phyloP scores from a whole-genome alignment of 37 sponge, comb jelly and placozoan species.

The Amphimedon queenslandica region DNA sequence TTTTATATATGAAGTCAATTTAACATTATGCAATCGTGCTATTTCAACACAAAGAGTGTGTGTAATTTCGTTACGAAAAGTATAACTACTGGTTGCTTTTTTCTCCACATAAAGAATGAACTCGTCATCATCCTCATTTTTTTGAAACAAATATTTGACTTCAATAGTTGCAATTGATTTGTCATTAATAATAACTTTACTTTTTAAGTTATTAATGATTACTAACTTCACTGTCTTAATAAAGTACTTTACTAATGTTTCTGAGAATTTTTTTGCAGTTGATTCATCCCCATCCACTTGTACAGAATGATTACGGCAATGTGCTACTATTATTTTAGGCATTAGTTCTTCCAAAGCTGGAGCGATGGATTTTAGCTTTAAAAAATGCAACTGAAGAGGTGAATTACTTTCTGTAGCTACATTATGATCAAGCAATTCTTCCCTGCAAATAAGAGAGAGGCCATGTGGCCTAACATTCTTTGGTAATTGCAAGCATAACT shows the following conservation, averaged over 20 bases:
- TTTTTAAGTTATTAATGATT: neutral
- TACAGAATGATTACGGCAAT: too few relatives aligned
- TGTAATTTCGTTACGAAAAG: neutral
- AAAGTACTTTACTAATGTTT: neutral
- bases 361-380: neutral
- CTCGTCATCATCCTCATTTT: neutral
- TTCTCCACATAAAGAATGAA: neutral
- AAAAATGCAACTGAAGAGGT: too few relatives aligned
- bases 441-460: too few relatives aligned
- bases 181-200: neutral
- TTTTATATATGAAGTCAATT: neutral
- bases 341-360: neutral
- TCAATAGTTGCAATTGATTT: neutral
- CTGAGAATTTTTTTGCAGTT: too few relatives aligned
- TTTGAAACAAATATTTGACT: too few relatives aligned
- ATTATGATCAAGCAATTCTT: neutral
- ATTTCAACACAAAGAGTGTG: neutral
- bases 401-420: neutral
- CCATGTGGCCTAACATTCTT: too few relatives aligned
- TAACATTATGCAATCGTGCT: neutral
- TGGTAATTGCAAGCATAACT: constrained; percentile 14
- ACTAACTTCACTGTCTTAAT: neutral
- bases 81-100: neutral
- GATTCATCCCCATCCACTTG: too few relatives aligned
- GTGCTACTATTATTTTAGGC: too few relatives aligned